Percentiles rank a stretch among this genome's conserved stretches.
Evolutionary conservation across 2,888 invertebrate genomes (phyloP).

Genomic region (Lithophane socia): DNA sequence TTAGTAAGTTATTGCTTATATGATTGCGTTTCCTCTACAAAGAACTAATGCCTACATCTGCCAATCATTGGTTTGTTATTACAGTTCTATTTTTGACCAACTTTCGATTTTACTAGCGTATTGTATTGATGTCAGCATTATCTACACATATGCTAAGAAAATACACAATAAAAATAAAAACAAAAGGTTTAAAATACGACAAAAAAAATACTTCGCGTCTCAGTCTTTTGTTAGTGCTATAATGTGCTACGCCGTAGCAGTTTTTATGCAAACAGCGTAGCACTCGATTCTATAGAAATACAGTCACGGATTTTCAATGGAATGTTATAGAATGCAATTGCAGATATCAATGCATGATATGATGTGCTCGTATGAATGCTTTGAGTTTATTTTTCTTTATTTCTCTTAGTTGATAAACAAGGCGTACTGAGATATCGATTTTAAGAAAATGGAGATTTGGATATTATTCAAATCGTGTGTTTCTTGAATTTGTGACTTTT

Average conservation of each 20-base stretch:
- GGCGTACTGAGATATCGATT: no score
- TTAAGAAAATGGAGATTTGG: background rate
- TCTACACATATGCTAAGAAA: constrained; percentile 10
- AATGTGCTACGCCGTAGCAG: constrained; percentile 44
- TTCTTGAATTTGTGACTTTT: background rate
- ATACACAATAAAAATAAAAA: background rate
- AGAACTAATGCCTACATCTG: constrained; percentile 65
- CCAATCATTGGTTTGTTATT: constrained; percentile 65
- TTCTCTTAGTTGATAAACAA: background rate
- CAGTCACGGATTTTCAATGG: constrained; percentile 26
- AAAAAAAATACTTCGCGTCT: background rate
- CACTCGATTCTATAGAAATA: constrained; percentile 38
- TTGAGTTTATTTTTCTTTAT: constrained; percentile 1
- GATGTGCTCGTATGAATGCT: background rate
- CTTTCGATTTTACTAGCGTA: constrained; percentile 77
- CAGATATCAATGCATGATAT: constrained; percentile 11
- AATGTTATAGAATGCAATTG: constrained; percentile 19
- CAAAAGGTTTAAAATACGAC: background rate
- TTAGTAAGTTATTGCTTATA: constrained; percentile 68
- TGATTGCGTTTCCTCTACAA: constrained; percentile 68
- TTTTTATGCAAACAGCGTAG: constrained; percentile 50
- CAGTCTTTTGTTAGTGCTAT: constrained; percentile 16
- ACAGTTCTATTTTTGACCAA: constrained; percentile 67
- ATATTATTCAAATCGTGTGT: background rate
- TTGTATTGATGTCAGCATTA: constrained; percentile 64